These are phyloP conservation scores for Trachops cirrhosus DNA, from an alignment of 2,797 vertebrate genomes.

Conservation along the genomic window DNA sequence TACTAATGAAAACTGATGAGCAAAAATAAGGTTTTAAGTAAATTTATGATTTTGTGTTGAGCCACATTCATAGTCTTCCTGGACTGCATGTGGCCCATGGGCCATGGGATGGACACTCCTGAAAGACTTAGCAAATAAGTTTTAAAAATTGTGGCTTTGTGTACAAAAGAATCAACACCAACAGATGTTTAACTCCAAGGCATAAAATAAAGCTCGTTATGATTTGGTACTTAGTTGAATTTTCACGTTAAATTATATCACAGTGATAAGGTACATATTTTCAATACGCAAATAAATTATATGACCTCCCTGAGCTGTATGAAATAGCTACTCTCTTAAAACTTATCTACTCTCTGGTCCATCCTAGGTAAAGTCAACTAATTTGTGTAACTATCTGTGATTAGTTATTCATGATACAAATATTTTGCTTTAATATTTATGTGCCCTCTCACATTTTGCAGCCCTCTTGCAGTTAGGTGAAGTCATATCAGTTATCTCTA, in stretches of 20 bases:
- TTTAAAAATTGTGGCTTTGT: slow-evolving; percentile 16
- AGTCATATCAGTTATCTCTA: not conserved
- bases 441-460: not conserved
- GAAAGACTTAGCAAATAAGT: slow-evolving; percentile 15
- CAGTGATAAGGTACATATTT: not conserved
- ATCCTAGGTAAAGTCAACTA: not conserved
- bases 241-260: slow-evolving; percentile 48
- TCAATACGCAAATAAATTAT: not conserved
- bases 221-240: not conserved
- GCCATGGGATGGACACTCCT: no score
- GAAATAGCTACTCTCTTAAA: not conserved
- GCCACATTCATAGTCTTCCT: no score
- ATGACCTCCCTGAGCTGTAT: not conserved
- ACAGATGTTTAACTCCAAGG: not conserved
- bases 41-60: no score
- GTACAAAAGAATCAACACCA: not conserved
- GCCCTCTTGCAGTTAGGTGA: not conserved
- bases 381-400: not conserved
- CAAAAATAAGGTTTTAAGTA: no score
- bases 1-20: no score
- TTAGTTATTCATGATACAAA: not conserved
- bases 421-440: not conserved
- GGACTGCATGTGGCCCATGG: no score
- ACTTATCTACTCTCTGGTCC: not conserved
- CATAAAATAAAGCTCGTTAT: slow-evolving; percentile 7